Conservation (phyloP, 2,113 vertebrate genomes). For the Cricetomys ansorgei region DNA sequence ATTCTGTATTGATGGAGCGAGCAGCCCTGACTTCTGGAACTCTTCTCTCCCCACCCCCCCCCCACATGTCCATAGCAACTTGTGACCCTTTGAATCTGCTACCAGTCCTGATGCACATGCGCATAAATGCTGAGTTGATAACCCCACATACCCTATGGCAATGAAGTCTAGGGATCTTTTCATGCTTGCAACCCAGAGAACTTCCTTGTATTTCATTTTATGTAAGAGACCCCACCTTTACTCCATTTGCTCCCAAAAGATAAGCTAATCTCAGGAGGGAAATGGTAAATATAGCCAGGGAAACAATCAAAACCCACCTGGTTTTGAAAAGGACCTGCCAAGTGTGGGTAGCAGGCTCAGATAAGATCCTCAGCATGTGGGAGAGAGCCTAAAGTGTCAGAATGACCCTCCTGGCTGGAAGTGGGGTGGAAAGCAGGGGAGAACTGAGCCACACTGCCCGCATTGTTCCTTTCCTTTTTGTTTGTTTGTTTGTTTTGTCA, state of each 20-base stretch:
- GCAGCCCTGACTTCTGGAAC: not conserved
- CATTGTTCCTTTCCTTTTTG: not conserved
- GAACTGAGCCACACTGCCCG: not conserved
- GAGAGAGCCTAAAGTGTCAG: not conserved
- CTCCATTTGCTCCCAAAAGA: not conserved
- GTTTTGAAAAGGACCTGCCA: not conserved
- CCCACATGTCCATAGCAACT: not conserved
- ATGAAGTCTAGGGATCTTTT: slow-evolving; percentile 27
- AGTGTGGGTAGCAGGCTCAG: slow-evolving; percentile 20
- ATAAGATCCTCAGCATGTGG: not conserved
- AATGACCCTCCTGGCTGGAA: not conserved
- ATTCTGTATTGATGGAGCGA: not conserved
- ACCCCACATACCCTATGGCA: not conserved
- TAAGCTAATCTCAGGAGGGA: slow-evolving; percentile 39
- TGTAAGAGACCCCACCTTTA: slow-evolving; percentile 4
- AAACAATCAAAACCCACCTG: slow-evolving; percentile 4
- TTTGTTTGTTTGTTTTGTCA: not conserved
- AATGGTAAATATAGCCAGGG: not conserved
- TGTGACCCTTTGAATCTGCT: not conserved
- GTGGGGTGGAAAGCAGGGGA: not conserved
- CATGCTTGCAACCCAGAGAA: not conserved
- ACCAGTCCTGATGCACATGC: not conserved
- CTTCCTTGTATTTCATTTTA: slow-evolving; percentile 3
- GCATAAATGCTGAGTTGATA: not conserved
- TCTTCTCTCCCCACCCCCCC: not conserved